Evolutionary conservation across 2,797 vertebrate genomes (phyloP).

Genomic region (Catharus ustulatus): DNA sequence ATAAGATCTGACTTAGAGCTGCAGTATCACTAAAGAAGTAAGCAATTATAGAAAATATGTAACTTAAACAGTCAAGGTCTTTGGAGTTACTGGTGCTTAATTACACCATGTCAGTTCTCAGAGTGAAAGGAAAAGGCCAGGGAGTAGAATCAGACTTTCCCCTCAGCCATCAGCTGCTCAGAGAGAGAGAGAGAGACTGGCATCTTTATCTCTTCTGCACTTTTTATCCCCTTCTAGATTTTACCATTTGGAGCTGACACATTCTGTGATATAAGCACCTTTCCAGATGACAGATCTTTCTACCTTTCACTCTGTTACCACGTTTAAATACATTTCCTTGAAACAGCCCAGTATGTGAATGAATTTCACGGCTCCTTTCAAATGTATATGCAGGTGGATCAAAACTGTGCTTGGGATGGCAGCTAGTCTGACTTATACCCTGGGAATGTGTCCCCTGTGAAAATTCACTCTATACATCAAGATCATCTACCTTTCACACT

Average conservation of each 20-base stretch:
- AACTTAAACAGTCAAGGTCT: not conserved
- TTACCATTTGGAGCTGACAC: not conserved
- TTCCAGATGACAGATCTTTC: constrained; percentile 12
- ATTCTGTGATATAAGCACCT: not conserved
- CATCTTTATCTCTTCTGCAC: not conserved
- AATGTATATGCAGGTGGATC: not conserved
- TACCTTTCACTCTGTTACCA: not conserved
- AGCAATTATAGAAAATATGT: not conserved
- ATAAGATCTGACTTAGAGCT: fast-evolving
- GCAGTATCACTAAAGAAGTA: not conserved
- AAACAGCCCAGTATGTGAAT: not conserved
- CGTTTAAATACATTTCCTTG: not conserved
- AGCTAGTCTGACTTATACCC: constrained; percentile 23
- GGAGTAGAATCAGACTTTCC: not conserved
- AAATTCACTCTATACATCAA: constrained; percentile 24
- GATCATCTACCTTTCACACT: not conserved
- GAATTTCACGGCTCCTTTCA: constrained; percentile 20
- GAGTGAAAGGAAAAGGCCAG: not conserved
- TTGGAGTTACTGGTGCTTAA: not conserved
- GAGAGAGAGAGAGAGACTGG: not conserved
- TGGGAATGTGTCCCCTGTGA: not conserved
- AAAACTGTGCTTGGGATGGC: not conserved
- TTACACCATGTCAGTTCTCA: not conserved
- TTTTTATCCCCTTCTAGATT: not conserved
- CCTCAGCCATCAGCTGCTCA: not conserved